Conservation (phyloP, 2,113 vertebrate genomes). For the Clarias gariepinus region DNA sequence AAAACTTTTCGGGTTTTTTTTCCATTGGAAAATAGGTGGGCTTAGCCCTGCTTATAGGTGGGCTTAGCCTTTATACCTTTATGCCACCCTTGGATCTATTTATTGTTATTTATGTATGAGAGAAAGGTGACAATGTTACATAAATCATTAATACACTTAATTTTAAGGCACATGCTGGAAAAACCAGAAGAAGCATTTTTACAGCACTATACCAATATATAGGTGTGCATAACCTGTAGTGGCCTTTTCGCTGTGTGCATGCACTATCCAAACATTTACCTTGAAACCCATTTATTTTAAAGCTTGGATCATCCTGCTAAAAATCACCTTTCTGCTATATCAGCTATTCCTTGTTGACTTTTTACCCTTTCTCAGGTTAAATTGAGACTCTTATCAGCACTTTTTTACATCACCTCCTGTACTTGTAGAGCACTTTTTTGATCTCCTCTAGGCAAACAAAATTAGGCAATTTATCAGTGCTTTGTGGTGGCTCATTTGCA, state of each 20-base stretch:
- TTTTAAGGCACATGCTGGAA: background rate
- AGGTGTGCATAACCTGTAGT: background rate
- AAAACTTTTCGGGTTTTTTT: background rate
- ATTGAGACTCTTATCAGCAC: conserved; percentile 17
- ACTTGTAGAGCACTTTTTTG: conserved; percentile 12
- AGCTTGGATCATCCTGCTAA: background rate
- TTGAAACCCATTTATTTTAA: conserved; percentile 12
- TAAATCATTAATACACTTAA: background rate
- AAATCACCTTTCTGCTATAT: background rate
- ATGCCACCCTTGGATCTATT: background rate
- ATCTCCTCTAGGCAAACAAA: conserved; percentile 17
- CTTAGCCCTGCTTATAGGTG: background rate
- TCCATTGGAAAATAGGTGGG: background rate
- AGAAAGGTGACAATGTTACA: background rate
- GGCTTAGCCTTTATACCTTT: background rate
- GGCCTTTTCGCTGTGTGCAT: background rate
- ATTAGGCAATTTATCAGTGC: conserved; percentile 10
- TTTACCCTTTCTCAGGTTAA: conserved; percentile 9
- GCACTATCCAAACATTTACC: conserved; percentile 18
- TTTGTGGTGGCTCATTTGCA: conserved; percentile 10
- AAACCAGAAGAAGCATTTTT: background rate
- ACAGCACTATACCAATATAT: background rate
- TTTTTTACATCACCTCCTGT: background rate
- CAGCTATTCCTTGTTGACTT: conserved; percentile 15
- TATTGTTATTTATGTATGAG: background rate